Base-by-base conservation (phyloP, 2,113 vertebrate species). In the Bubo blakistoni region DNA sequence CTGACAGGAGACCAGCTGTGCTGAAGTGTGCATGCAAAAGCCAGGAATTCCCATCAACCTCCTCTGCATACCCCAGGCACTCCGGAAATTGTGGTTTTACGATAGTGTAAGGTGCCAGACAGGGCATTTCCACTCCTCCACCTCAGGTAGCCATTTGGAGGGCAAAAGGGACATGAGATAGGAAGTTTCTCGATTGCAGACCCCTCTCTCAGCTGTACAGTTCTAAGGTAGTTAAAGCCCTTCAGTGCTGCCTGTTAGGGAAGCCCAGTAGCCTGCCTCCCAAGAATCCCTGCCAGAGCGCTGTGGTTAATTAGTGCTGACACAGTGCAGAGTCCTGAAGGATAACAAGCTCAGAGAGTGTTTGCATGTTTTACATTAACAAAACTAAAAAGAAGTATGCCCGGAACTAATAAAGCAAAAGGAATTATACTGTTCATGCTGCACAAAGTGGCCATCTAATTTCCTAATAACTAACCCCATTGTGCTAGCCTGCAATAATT, bases 291-390 rank as follows among this genome's bases (percentile, higher is more conserved):
- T 80, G 77, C 77, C 85, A 82, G 83, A 65, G 34, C 2, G 1
- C 62, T 46, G 55, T 34, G 49, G 78, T 82, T 94, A 85, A 83
- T 90, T 82, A 91, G 81, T 66, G 81, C 86, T 95, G 94, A 73
- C 91, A 90, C 58, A 95, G 67, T 18, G 87, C 86, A 80, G 73
- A 94, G 84, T 73, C 58, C 76, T 47, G 58, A 79, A 58, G 81
- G 55, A 77, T 51, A 87, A 83, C 0, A 0, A 93, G 81, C 84
- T 94, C 6, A 4, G 91, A 27, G 70, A 73, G 78, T 82, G 62
- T 63, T 61, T 58, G 85, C 76, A 67, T 77, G 55, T 83, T 93
- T 87, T 73, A 51, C 24, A 59, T 80, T 90, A 92, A 91, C 66
- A 61, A 82, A 92, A 88, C 72, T 74, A 8, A 58, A 76, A 73